These are phyloP conservation scores for Malurus leucopterus DNA, from an alignment of 2,797 vertebrate genomes.

Conservation along the genomic window DNA sequence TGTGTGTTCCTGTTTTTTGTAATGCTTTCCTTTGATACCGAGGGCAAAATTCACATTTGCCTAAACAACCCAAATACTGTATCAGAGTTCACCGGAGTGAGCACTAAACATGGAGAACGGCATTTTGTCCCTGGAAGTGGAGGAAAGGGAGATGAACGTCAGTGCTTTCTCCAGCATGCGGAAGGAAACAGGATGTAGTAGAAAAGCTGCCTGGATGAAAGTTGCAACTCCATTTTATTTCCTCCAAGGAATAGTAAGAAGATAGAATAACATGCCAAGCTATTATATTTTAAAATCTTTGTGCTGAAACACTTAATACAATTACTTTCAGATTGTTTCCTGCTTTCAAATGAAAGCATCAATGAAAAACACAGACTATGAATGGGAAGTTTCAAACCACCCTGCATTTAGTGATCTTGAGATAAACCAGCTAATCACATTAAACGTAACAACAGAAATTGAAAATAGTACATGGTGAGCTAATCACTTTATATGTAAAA, in stretches of 20 bases:
- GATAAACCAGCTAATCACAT: not conserved
- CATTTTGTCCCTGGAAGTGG: not conserved
- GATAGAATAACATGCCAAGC: slow-evolving; percentile 44
- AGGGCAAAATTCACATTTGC: not conserved
- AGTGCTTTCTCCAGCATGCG: not conserved
- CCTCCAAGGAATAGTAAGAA: slow-evolving; percentile 16
- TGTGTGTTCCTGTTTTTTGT: not conserved
- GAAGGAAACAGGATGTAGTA: slow-evolving; percentile 65
- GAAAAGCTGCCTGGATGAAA: slow-evolving; percentile 49
- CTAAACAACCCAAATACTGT: not conserved
- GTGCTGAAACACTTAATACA: slow-evolving; percentile 28
- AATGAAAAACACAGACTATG: slow-evolving; percentile 18
- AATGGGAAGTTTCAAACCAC: not conserved
- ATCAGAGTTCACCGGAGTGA: not conserved
- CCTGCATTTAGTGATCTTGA: not conserved
- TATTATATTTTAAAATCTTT: slow-evolving; percentile 40
- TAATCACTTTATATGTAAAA: not conserved
- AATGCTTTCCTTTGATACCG: not conserved
- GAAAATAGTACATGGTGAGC: not conserved
- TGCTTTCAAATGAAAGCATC: slow-evolving; percentile 37
- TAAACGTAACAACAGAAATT: not conserved
- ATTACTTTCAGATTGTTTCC: slow-evolving; percentile 62
- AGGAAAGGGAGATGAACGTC: not conserved
- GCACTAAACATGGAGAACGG: not conserved
- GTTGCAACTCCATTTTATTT: slow-evolving; percentile 51